These are phyloP conservation scores for Holothuria leucospilota DNA, from an alignment of 53 echinoderm and acorn worm species.

Conservation along the genomic window DNA sequence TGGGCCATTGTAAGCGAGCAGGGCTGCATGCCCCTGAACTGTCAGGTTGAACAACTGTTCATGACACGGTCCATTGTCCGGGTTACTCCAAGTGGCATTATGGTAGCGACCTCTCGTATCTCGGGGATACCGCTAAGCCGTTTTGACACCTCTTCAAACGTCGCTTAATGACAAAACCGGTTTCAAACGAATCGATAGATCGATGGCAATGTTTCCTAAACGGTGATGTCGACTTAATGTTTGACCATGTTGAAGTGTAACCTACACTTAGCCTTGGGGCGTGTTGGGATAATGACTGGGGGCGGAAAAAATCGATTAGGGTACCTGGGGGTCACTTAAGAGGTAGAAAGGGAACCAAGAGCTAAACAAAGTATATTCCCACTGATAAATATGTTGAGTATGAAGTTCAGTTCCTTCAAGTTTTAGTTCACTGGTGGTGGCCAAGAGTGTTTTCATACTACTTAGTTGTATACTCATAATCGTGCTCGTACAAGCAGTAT, in stretches of 20 bases:
- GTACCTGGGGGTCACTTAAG: too few species aligned
- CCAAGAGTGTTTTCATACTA: too few species aligned
- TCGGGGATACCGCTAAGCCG: conserved; percentile 18
- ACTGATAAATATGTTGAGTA: too few species aligned
- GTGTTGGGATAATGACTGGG: conserved; percentile 21
- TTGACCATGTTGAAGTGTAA: conserved; percentile 16
- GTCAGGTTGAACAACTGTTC: conserved; percentile 1
- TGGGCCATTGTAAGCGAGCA: conserved; percentile 40
- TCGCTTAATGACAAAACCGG: not conserved
- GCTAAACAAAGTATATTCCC: too few species aligned
- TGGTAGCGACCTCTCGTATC: not conserved
- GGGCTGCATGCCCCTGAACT: conserved; percentile 29
- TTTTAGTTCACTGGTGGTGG: too few species aligned
- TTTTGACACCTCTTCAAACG: conserved; percentile 25
- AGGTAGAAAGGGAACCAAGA: too few species aligned
- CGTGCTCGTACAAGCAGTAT: too few species aligned
- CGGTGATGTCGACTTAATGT: conserved; percentile 5
- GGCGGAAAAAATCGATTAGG: not conserved
- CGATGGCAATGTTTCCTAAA: not conserved
- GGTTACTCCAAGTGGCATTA: too few species aligned
- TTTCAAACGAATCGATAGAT: not conserved
- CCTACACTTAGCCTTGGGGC: conserved; percentile 36
- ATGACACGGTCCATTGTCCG: conserved; percentile 12
- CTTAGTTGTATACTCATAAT: too few species aligned
- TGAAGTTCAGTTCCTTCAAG: too few species aligned